Evolutionary conservation across 1,140 invertebrate genomes (phyloP).

Genomic region (Bombyx mandarina): DNA sequence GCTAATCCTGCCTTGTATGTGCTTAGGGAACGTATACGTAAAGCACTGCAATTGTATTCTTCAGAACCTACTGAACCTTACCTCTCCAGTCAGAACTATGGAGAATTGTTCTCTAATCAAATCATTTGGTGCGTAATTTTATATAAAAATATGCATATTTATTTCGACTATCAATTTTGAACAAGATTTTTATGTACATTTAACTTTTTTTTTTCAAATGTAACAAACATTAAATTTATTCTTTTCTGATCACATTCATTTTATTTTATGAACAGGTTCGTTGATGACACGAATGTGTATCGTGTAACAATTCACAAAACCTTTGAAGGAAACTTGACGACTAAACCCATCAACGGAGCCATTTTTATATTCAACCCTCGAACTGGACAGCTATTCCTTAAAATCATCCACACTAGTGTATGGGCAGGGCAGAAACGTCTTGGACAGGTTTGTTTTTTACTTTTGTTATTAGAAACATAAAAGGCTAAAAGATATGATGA

Average conservation of each 20-base stretch:
- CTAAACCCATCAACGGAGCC: slow-evolving; percentile 99
- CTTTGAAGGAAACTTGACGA: slow-evolving; percentile 99
- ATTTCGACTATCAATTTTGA: too few relatives aligned
- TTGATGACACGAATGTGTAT: slow-evolving; percentile 99
- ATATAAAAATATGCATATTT: too few relatives aligned
- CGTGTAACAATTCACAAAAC: slow-evolving; percentile 99
- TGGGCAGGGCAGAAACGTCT: slow-evolving; percentile 98
- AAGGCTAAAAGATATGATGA: too few relatives aligned
- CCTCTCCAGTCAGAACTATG: slow-evolving; percentile 98
- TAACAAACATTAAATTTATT: too few relatives aligned
- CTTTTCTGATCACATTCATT: too few relatives aligned
- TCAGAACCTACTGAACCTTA: slow-evolving; percentile 99
- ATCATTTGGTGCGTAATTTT: slow-evolving; percentile 89
- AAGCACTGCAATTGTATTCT: slow-evolving; percentile 97
- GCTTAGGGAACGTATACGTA: slow-evolving; percentile 95
- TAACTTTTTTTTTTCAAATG: too few relatives aligned
- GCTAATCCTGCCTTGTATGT: slow-evolving; percentile 99
- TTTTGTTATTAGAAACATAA: too few relatives aligned
- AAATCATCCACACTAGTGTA: slow-evolving; percentile 99
- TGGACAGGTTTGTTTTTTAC: slow-evolving; percentile 72
- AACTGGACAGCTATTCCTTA: slow-evolving; percentile 99
- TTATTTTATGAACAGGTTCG: slow-evolving; percentile 76
- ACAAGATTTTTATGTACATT: too few relatives aligned
- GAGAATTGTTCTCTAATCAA: slow-evolving; percentile 99
- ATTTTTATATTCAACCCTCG: slow-evolving; percentile 99